A percentile compares a stretch with the other conserved stretches of the same genome.
Conservation (phyloP, 2,888 invertebrate species). For the Anagyrus pseudococci region DNA sequence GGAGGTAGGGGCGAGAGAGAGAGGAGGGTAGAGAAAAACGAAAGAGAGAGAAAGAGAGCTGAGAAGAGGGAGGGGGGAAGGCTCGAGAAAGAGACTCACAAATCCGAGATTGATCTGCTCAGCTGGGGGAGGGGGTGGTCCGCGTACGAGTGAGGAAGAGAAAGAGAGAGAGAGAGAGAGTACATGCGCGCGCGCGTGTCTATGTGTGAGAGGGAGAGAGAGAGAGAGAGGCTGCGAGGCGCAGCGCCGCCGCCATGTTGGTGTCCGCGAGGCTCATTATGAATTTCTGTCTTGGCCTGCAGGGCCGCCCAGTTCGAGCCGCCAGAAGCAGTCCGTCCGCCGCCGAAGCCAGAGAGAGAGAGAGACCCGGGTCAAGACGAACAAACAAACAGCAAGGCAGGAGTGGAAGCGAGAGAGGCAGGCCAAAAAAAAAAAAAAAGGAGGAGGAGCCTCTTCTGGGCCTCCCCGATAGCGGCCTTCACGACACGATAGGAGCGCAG, state of each 20-base stretch:
- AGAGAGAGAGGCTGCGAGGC: constrained; percentile 6
- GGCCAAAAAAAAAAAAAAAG: constrained; percentile 27
- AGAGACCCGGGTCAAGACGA: constrained; percentile 43
- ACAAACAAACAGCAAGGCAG: background rate
- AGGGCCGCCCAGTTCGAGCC: constrained; percentile 62
- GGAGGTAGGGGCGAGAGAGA: constrained; percentile 6
- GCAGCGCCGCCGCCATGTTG: constrained; percentile 25
- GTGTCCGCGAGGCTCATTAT: constrained; percentile 24
- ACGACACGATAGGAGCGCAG: no score
- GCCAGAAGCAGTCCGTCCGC: constrained; percentile 62
- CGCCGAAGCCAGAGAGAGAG: constrained; percentile 53
- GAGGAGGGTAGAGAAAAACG: background rate
- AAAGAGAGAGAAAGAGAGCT: background rate
- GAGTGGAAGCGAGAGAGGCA: constrained; percentile 27
- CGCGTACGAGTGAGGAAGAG: no score
- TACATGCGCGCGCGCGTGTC: constrained; percentile 8
- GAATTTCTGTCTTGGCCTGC: constrained; percentile 36
- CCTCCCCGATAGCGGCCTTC: background rate
- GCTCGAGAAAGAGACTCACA: background rate
- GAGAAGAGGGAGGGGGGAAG: background rate
- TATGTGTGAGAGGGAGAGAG: background rate
- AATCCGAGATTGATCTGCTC: constrained; percentile 9
- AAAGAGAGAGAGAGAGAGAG: background rate
- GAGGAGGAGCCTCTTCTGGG: background rate
- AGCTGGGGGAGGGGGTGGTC: no score